Base-by-base conservation (phyloP, 2,888 invertebrate species). In the Spisula subtruncata region DNA sequence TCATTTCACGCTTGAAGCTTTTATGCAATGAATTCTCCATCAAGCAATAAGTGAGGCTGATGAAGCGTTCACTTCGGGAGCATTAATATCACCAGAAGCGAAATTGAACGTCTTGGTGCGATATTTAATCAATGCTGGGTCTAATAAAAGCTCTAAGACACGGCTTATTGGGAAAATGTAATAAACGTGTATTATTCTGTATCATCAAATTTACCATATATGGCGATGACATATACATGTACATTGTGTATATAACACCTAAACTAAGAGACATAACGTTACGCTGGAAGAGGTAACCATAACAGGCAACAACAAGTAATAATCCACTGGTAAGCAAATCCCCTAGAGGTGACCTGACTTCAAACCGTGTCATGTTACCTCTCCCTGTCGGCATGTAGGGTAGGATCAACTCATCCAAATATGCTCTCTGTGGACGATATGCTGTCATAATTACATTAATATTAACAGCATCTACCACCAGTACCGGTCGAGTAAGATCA, bases 151-250 rank as follows among this genome's bases (percentile, higher is more conserved):
- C 71, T 66, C 46, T 25, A 46, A 83, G 83, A 66, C 41, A 71
- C 41, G 66, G 25, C 12, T 25, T 41, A 12, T 46, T 60, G n/a
- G 25, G 12, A 25, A 5, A 35, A 46, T 83, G 71, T 83, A 29
- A 83, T 83, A 83, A 83, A 66, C 41, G 83, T 83, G 60, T 46
- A 66, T 83, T 71, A 83, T 83, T 66, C n/a, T 25, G 60, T 46
- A 66, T 66, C 29, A 83, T 83, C 83, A 5, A 46, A 66, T 83
- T 66, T 83, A 66, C 71, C 66, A 83, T 14, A 66, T n/a, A n/a
- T n/a, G n/a, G 48, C 48, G 35, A 83, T n/a, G 25, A 60, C 18
- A 25, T 41, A n/a, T 1, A 32, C 60, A 46, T 60, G 5, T 18
- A 83, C 46, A 20, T 48, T 35, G 8, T 0, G 41, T 46, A 66